phyloP scores from a whole-genome alignment of 2,113 vertebrate genomes.

The Heliornis fulica region DNA sequence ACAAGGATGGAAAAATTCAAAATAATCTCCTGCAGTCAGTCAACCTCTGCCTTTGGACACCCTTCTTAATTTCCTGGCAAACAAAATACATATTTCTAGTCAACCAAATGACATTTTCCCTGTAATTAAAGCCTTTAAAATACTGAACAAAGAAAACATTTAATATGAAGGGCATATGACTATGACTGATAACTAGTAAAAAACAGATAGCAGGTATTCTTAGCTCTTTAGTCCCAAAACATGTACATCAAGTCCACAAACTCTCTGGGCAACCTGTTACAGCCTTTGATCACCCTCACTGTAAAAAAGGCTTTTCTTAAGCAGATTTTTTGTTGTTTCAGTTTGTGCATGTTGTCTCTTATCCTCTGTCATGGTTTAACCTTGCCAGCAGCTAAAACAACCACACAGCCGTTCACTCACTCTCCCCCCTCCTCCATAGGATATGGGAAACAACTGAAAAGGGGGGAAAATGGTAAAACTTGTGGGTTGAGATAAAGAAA shows the following conservation, averaged over 20 bases:
- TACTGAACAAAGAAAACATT: slow-evolving; percentile 40
- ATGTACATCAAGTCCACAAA: not conserved
- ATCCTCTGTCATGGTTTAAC: not conserved
- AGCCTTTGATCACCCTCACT: not conserved
- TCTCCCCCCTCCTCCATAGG: too few species aligned
- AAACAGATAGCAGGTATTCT: not conserved
- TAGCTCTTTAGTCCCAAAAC: not conserved
- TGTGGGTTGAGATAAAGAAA: too few species aligned
- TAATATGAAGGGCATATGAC: not conserved
- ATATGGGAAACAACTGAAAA: too few species aligned
- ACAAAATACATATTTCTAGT: slow-evolving; percentile 40
- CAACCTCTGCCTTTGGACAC: not conserved
- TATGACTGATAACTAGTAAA: slow-evolving; percentile 12
- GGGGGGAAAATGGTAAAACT: too few species aligned
- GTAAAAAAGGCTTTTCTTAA: not conserved
- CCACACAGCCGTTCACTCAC: too few species aligned
- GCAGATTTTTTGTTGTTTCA: not conserved
- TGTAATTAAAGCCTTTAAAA: slow-evolving; percentile 28
- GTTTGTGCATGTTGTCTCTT: fast-evolving
- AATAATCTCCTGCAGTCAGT: not conserved
- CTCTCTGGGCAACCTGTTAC: not conserved
- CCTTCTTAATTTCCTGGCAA: not conserved
- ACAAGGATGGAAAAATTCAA: not conserved
- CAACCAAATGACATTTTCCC: slow-evolving; percentile 31
- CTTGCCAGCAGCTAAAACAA: too few species aligned